Base-by-base conservation (phyloP, 2,888 invertebrate species). In the Pyrochroa serraticornis region DNA sequence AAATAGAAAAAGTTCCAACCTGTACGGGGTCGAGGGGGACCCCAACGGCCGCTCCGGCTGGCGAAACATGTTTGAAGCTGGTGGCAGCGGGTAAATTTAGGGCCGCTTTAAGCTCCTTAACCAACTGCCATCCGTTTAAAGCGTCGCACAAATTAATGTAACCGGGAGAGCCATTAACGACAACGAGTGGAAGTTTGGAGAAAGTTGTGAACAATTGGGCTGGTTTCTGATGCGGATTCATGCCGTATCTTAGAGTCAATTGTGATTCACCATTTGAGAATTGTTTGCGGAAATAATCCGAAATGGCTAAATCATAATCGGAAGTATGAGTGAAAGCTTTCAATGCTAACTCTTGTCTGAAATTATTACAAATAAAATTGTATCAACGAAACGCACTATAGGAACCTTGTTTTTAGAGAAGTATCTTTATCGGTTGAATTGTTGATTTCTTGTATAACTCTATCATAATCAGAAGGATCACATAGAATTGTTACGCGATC, bases 181-280 rank as follows among this genome's bases (percentile, higher is more conserved):
- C 95, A 63, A 83, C 90, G 5, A 98, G 78, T 0, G 98, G 98
- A 49, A 98, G 82, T 47, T 88, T 83, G 48, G 89, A 84, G 13
- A 88, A 78, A 0, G 87, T 90, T 0, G 95, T 95, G 77, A 87
- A 97, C 5, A 97, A 82, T 74, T 96, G 96, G 0, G 97, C 97
- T 0, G 96, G 96, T 76, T 94, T 95, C 77, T 98, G 98, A 76
- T 98, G 98, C 0, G 98, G 98, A 80, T 98, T 98, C 94, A 97
- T 97, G 50, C 90, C 98, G 79, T 99, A 98, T 71, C 97, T 86
- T 41, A 97, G 82, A 0, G 91, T 88, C 45, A 97, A 74, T 75
- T 95, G 95, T 0, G 94, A 88, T 1, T 84, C 82, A 1, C 88
- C 89, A 2, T 83, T 78, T 0, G 92, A 90, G 78, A 92, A 97